Evolutionary conservation across 2,797 vertebrate genomes (phyloP).

Genomic region (Bradypodion pumilum): DNA sequence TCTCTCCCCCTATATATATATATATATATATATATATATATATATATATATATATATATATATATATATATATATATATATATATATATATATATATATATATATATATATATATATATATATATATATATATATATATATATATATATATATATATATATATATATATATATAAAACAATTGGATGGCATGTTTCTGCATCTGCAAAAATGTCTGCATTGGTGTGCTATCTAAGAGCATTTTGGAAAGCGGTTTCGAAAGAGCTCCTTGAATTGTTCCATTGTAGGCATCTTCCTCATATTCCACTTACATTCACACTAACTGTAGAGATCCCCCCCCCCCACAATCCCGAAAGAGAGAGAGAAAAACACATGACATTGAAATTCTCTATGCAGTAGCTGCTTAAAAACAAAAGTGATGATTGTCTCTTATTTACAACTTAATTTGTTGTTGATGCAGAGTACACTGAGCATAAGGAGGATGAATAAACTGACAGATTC

Average conservation of each 20-base stretch:
- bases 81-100: too few relatives aligned
- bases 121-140: too few relatives aligned
- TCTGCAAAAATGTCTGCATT: constrained; percentile 55
- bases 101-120: too few relatives aligned
- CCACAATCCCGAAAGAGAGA: constrained; percentile 46
- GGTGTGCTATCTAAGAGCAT: constrained; percentile 65
- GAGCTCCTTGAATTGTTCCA: constrained; percentile 75
- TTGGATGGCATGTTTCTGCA: constrained; percentile 42
- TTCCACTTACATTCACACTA: constrained; percentile 77
- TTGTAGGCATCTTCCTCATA: constrained; percentile 73
- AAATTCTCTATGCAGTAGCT: constrained; percentile 81
- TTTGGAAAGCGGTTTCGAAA: constrained; percentile 66
- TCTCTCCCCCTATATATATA: too few relatives aligned
- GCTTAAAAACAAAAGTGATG: constrained; percentile 90
- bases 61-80: too few relatives aligned
- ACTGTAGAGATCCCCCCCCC: constrained; percentile 74
- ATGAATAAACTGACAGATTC: constrained; percentile 96
- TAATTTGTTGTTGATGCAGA: constrained; percentile 92
- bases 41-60: too few relatives aligned
- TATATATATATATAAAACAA: constrained; percentile 2
- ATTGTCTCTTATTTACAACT: constrained; percentile 91
- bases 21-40: too few relatives aligned
- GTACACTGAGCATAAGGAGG: constrained; percentile 91
- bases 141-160: too few relatives aligned
- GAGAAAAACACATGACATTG: constrained; percentile 71